phyloP scores from a whole-genome alignment of 2,797 vertebrate species.

The Chaunax sp. region DNA sequence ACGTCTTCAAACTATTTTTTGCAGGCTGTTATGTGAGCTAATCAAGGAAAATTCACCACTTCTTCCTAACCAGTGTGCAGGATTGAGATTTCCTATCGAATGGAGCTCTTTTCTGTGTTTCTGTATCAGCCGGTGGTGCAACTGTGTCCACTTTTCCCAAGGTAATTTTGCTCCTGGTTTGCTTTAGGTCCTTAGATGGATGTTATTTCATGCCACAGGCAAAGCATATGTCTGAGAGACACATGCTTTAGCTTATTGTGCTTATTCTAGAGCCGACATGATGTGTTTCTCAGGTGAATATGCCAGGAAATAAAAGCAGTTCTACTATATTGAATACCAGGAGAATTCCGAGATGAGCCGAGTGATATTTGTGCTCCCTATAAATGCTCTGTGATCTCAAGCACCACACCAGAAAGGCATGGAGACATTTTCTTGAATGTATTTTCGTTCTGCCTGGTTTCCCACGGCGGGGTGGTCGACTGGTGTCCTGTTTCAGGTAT shows the following conservation, averaged over 20 bases:
- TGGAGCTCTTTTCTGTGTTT: constrained; percentile 14
- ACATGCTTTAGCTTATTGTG: constrained; percentile 54
- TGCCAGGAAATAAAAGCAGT: constrained; percentile 53
- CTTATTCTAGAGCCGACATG: constrained; percentile 40
- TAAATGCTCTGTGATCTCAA: constrained; percentile 37
- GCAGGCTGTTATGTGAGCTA: constrained; percentile 10
- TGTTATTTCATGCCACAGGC: constrained; percentile 34
- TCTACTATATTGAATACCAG: constrained; percentile 42
- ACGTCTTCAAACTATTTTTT: constrained; percentile 12
- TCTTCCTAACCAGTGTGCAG: neutral
- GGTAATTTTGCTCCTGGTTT: constrained; percentile 43
- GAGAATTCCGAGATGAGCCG: constrained; percentile 51
- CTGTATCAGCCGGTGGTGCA: constrained; percentile 30
- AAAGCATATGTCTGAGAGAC: constrained; percentile 33
- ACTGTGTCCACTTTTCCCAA: constrained; percentile 33
- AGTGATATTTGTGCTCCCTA: constrained; percentile 26
- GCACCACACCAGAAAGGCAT: constrained; percentile 4
- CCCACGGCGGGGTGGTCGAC: constrained; percentile 64
- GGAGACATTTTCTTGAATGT: constrained; percentile 50
- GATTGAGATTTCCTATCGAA: constrained; percentile 11
- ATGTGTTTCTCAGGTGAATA: constrained; percentile 53
- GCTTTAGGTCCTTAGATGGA: constrained; percentile 26
- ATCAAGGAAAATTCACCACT: constrained; percentile 28
- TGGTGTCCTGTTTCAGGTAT: constrained; percentile 76
- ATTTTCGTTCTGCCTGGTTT: constrained; percentile 60